phyloP scores from a whole-genome alignment of 2,113 vertebrate species.

The Sinocyclocheilus anshuiensis region DNA sequence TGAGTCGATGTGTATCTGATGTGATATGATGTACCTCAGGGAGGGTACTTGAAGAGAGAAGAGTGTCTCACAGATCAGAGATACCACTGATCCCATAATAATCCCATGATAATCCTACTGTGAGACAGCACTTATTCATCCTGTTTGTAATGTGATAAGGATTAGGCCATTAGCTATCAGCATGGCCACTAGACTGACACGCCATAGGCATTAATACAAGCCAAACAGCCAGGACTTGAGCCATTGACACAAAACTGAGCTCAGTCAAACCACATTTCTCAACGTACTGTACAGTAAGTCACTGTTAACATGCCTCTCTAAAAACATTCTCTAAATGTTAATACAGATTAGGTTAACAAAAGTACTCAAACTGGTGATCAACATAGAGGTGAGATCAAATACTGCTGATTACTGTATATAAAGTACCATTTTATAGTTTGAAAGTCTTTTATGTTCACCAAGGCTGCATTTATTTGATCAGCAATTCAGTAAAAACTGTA shows the following conservation, averaged over 20 bases:
- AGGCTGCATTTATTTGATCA: background rate
- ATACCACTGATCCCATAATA: constrained; percentile 53
- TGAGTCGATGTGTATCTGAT: constrained; percentile 21
- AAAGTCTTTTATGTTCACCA: background rate
- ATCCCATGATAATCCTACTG: constrained; percentile 56
- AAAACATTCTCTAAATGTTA: background rate
- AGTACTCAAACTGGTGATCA: background rate
- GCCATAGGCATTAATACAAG: background rate
- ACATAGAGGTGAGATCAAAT: background rate
- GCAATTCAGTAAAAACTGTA: background rate
- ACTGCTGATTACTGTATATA: background rate
- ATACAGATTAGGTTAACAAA: background rate
- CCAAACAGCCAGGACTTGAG: background rate
- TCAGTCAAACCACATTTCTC: background rate
- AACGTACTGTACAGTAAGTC: background rate
- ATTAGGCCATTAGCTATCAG: constrained; percentile 47
- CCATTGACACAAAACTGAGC: background rate
- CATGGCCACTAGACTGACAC: constrained; percentile 10
- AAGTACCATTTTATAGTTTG: background rate
- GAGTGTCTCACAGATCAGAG: constrained; percentile 43
- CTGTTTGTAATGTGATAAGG: constrained; percentile 52
- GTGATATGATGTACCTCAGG: constrained; percentile 23
- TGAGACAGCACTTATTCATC: constrained; percentile 42
- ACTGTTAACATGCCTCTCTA: background rate
- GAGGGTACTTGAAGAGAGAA: constrained; percentile 36